These are phyloP conservation scores for Camponotus fellah DNA, from an alignment of 2,888 invertebrate species.

Conservation along the genomic window DNA sequence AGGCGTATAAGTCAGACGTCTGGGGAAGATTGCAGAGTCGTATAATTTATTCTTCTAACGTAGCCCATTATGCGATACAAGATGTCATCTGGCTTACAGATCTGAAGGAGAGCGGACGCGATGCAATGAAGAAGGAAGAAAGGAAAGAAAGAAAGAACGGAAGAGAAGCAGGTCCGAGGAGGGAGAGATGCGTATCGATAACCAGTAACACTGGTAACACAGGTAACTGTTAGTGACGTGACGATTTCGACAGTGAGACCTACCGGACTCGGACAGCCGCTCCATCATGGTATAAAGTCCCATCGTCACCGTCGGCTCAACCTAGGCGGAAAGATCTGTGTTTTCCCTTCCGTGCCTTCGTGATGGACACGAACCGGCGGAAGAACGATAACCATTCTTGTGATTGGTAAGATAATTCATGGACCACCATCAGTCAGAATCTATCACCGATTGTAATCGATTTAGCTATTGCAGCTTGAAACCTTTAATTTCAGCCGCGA, in stretches of 20 bases:
- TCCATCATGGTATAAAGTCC: conserved; percentile 70
- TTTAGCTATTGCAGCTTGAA: background rate
- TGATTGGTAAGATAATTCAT: conserved; percentile 63
- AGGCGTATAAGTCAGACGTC: conserved; percentile 26
- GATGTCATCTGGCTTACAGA: conserved; percentile 75
- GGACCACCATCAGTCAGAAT: conserved; percentile 60
- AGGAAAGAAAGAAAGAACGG: conserved; percentile 62
- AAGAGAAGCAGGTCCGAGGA: conserved; percentile 60
- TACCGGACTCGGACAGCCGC: conserved; percentile 68
- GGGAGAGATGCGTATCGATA: conserved; percentile 73
- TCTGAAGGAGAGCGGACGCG: conserved; percentile 61
- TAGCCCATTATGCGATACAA: conserved; percentile 75
- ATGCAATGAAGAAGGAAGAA: conserved; percentile 50
- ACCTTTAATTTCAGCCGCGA: background rate
- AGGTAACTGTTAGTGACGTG: conserved; percentile 78
- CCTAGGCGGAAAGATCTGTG: conserved; percentile 56
- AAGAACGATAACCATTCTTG: conserved; percentile 58
- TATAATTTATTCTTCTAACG: conserved; percentile 76
- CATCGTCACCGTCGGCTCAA: conserved; percentile 66
- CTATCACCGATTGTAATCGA: conserved; percentile 16
- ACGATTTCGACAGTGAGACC: conserved; percentile 76
- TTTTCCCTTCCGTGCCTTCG: conserved; percentile 58
- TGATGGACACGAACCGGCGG: conserved; percentile 53
- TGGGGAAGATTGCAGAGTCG: conserved; percentile 55
- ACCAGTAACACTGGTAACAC: conserved; percentile 77